phyloP scores from a whole-genome alignment of 2,888 invertebrate species.

The Nesidiocoris tenuis region DNA sequence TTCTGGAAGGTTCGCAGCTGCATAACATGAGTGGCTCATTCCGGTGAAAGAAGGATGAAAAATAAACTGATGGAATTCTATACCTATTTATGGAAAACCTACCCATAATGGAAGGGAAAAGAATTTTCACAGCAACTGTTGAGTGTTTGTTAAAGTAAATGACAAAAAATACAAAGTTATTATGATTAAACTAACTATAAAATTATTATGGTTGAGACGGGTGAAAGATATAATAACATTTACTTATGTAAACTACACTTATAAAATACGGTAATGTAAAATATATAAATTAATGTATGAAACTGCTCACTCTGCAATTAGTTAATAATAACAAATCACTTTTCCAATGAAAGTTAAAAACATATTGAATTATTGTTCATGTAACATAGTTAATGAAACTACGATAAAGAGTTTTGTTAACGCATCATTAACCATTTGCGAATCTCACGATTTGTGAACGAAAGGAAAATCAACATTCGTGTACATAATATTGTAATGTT shows the following conservation, averaged over 20 bases:
- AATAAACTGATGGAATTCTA: not conserved
- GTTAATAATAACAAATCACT: conserved; percentile 49
- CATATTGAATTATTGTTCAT: conserved; percentile 44
- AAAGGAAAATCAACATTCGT: conserved; percentile 45
- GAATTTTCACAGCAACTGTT: conserved; percentile 41
- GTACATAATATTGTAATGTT: conserved; percentile 48
- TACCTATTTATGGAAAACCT: not conserved
- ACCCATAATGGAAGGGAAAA: conserved; percentile 8
- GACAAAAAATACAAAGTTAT: conserved; percentile 31
- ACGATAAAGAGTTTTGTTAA: conserved; percentile 44
- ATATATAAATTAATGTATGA: conserved; percentile 49
- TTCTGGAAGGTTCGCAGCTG: not conserved
- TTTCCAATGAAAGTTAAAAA: conserved; percentile 47
- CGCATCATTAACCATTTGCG: conserved; percentile 38
- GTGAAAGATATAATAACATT: conserved; percentile 48
- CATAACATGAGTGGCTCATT: not conserved
- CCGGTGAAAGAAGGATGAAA: not conserved
- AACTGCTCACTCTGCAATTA: conserved; percentile 49
- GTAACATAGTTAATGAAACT: conserved; percentile 48
- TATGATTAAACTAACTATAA: conserved; percentile 43
- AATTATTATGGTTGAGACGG: conserved; percentile 49
- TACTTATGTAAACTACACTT: conserved; percentile 47
- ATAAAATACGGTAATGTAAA: conserved; percentile 48
- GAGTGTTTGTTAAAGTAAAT: conserved; percentile 26
- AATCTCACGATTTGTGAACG: conserved; percentile 39